phyloP scores from a whole-genome alignment of 2,888 invertebrate genomes.

The Ophraella communa region DNA sequence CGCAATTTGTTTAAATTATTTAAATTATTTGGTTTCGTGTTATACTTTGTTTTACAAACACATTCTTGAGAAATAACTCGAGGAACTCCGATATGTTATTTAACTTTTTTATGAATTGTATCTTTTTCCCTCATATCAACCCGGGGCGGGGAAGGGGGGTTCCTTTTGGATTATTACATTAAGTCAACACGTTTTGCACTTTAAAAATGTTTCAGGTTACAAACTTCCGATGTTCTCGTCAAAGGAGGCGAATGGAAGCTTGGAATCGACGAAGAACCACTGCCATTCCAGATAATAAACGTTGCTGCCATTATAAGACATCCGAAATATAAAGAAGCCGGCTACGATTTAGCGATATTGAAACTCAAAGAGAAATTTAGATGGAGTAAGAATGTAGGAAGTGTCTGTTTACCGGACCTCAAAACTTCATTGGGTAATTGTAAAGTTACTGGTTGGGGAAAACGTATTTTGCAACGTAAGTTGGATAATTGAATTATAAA shows the following conservation, averaged over 20 bases:
- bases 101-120: too few relatives aligned
- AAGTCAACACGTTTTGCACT: too few relatives aligned
- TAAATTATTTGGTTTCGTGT: too few relatives aligned
- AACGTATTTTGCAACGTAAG: conserved; percentile 78
- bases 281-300: conserved; percentile 78
- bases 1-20: too few relatives aligned
- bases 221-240: conserved; percentile 72
- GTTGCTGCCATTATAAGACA: conserved; percentile 74
- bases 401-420: conserved; percentile 71
- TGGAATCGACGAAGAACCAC: conserved; percentile 79
- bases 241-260: conserved; percentile 87
- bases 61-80: too few relatives aligned
- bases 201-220: conserved; percentile 60
- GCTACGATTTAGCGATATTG: conserved; percentile 74
- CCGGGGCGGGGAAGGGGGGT: too few relatives aligned
- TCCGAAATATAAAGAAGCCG: conserved; percentile 70
- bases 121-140: too few relatives aligned
- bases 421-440: conserved; percentile 69
- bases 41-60: too few relatives aligned
- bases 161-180: too few relatives aligned
- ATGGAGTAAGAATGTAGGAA: conserved; percentile 74
- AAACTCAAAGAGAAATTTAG: conserved; percentile 69
- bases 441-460: conserved; percentile 85
- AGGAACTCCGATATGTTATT: too few relatives aligned
- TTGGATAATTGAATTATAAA: conserved; percentile 24